phyloP scores from a whole-genome alignment of 2,888 invertebrate species.

The Caenorhabditis drosophilae region DNA sequence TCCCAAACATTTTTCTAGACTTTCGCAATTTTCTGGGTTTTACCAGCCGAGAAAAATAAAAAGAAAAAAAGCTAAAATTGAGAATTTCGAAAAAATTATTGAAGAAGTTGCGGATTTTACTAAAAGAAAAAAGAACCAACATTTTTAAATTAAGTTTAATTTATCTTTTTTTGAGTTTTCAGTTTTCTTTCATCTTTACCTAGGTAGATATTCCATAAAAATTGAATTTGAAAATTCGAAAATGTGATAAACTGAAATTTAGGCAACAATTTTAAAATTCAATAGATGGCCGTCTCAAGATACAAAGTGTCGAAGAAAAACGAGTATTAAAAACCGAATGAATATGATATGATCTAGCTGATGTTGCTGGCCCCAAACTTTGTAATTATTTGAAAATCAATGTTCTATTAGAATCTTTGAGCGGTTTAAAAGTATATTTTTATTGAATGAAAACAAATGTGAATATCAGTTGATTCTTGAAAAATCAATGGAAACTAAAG shows the following conservation, averaged over 20 bases:
- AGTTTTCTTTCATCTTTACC: no score
- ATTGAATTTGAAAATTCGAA: no score
- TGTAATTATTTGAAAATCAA: conserved; percentile 77
- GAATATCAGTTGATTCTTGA: conserved; percentile 70
- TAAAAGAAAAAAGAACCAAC: conserved; percentile 54
- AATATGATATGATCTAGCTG: conserved; percentile 73
- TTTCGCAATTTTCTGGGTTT: no score
- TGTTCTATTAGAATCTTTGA: conserved; percentile 68
- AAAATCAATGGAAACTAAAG: conserved; percentile 77
- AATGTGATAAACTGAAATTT: conserved; percentile 70
- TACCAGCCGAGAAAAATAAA: no score
- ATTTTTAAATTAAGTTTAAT: conserved; percentile 28
- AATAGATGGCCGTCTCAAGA: conserved; percentile 79
- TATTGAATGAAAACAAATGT: background rate
- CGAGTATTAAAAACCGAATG: conserved; percentile 69
- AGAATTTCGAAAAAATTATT: conserved; percentile 74
- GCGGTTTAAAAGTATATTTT: conserved; percentile 40
- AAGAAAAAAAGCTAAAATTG: conserved; percentile 82
- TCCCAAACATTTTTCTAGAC: no score
- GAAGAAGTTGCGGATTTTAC: conserved; percentile 76
- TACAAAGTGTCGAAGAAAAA: conserved; percentile 75
- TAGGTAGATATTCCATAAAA: no score
- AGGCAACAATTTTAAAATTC: conserved; percentile 80
- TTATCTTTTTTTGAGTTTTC: background rate
- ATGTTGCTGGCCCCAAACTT: conserved; percentile 82